Evolutionary conservation across 2,113 vertebrate genomes (phyloP).

Genomic region (Trichomycterus rosablanca): DNA sequence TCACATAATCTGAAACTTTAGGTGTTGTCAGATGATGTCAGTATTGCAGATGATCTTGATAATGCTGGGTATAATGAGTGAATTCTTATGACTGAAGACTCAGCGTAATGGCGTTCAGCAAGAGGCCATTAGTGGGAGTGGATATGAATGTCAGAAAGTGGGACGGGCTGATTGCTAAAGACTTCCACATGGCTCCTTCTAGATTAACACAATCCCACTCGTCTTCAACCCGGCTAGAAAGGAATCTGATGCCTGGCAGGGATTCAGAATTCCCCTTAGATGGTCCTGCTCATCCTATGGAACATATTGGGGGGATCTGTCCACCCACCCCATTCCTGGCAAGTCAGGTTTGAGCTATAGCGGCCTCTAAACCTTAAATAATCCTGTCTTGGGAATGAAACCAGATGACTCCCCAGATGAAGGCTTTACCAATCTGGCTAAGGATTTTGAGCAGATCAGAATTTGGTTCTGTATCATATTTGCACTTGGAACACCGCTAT

Average conservation of each 20-base stretch:
- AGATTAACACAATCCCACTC: conserved; percentile 61
- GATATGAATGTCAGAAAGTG: conserved; percentile 42
- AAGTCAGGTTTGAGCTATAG: conserved; percentile 45
- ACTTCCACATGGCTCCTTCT: conserved; percentile 75
- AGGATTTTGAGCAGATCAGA: conserved; percentile 37
- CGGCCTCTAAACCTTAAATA: conserved; percentile 49
- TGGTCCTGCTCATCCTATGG: conserved; percentile 61
- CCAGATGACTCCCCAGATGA: conserved; percentile 42
- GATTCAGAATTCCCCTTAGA: conserved; percentile 64
- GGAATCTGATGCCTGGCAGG: conserved; percentile 77
- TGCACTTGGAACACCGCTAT: conserved; percentile 50
- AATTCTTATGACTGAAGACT: conserved; percentile 55
- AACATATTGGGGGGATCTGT: conserved; percentile 50
- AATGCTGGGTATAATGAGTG: conserved; percentile 31
- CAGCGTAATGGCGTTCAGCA: conserved; percentile 33
- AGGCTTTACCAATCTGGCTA: conserved; percentile 32
- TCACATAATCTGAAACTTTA: background rate
- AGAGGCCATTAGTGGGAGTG: conserved; percentile 46
- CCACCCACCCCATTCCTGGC: conserved; percentile 45
- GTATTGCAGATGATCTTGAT: conserved; percentile 35
- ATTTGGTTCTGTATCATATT: conserved; percentile 57
- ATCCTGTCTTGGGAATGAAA: conserved; percentile 46
- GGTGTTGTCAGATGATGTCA: conserved; percentile 36
- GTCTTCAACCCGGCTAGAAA: conserved; percentile 70
- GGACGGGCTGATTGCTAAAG: conserved; percentile 62